phyloP scores from a whole-genome alignment of 2,797 vertebrate species.

The Crenuchus spilurus region DNA sequence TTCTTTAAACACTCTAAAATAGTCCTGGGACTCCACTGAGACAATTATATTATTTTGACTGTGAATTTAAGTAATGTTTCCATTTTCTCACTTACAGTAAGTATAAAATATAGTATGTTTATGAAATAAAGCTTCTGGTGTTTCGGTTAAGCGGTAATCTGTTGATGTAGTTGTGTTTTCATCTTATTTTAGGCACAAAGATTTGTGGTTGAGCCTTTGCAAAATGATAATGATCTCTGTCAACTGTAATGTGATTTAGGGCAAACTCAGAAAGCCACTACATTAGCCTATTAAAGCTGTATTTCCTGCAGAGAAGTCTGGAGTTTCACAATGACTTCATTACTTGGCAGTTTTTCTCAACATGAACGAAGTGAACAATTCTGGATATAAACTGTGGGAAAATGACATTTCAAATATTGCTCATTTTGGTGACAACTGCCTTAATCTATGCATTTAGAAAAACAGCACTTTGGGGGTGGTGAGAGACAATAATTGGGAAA shows the following conservation, averaged over 20 bases:
- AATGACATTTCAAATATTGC: neutral
- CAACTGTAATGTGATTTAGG: constrained; percentile 6
- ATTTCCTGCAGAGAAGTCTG: neutral
- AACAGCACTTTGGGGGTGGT: neutral
- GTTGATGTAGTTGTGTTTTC: constrained; percentile 21
- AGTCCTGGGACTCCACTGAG: neutral
- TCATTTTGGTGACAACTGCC: constrained; percentile 16
- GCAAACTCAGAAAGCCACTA: neutral
- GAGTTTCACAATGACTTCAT: neutral
- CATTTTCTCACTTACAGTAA: neutral
- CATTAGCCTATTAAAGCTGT: neutral
- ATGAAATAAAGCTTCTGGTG: neutral
- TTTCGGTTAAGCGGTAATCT: neutral
- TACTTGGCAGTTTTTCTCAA: neutral
- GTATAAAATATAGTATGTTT: neutral
- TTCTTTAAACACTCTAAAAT: neutral
- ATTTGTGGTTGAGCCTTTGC: neutral
- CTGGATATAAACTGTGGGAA: neutral
- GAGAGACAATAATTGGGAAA: neutral
- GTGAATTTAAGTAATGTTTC: neutral
- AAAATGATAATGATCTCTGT: constrained; percentile 12
- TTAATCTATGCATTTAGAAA: neutral
- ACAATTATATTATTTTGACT: neutral
- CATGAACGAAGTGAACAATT: neutral
- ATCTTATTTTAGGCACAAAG: constrained; percentile 8